Evolutionary conservation across 2,888 invertebrate species (phyloP).

Genomic region (Idaea dimidiata): DNA sequence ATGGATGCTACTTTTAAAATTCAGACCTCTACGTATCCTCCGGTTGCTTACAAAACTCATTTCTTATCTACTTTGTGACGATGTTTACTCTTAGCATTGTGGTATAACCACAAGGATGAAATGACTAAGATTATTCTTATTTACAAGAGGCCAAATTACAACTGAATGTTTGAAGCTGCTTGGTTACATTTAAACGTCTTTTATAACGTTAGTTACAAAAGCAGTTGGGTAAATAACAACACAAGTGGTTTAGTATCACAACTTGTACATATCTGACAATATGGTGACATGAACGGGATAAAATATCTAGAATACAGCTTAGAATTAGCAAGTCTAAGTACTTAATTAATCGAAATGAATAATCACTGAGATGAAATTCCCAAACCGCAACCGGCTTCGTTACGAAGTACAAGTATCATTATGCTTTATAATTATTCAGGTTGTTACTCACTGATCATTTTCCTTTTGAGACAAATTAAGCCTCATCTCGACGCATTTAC

Average conservation of each 20-base stretch:
- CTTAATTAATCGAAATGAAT: background rate
- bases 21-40: background rate
- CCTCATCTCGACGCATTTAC: constrained; percentile 23
- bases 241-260: too few species aligned
- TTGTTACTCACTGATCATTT: constrained; percentile 29
- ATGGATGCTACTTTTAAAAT: background rate
- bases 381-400: background rate
- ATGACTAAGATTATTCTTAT: background rate
- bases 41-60: constrained; percentile 3
- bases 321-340: background rate
- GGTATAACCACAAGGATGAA: constrained; percentile 1
- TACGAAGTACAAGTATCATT: constrained; percentile 16
- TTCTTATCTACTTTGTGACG: constrained; percentile 15
- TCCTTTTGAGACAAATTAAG: constrained; percentile 31
- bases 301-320: background rate
- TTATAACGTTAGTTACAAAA: too few species aligned
- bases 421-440: constrained; percentile 26
- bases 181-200: background rate
- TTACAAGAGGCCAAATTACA: constrained; percentile 4
- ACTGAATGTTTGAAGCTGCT: background rate
- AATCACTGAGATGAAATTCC: background rate
- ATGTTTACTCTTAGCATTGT: constrained; percentile 7
- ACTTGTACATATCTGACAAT: background rate
- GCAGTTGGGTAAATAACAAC: too few species aligned
- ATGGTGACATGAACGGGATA: background rate